Evolutionary conservation across 2,797 vertebrate genomes (phyloP), one percentile per base, ranked within the genome.

Genomic region (Dromococcyx pavoninus): DNA sequence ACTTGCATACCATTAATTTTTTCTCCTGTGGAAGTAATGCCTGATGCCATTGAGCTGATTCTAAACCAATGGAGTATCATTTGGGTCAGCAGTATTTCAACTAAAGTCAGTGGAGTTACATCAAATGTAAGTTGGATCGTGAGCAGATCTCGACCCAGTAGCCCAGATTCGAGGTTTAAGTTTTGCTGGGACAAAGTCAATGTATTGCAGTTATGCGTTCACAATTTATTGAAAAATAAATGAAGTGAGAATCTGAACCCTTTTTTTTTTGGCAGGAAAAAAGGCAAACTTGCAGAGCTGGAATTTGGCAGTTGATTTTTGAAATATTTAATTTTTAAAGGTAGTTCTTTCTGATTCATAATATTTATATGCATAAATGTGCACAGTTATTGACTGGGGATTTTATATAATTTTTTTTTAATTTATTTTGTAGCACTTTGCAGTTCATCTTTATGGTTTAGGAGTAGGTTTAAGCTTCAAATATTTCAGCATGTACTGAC

Each of bases 401-500:
- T 93, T 56, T 91, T 93, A 76, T 18, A 0, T 72, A 35, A 2
- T 16, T 71, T 87, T 94, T 91, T 86, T 62, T 7, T 76, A 87
- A 94, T 77, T 91, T 96, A 96, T 92, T 97, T 93, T 93, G 41
- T 94, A 81, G 79, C 91, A 91, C 96, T 96, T 95, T 97, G 87
- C 95, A 97, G 89, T 96, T 97, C 94, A 97, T 86, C 94, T 97
- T 97, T 97, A 87, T 96, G 1, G 2, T 78, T 30, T n/a, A 89
- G 60, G 24, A 50, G 25, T 86, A 96, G 90, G 35, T 96, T 95
- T 95, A 92, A 95, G 77, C 78, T 86, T 90, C 92, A 94, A 87
- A 73, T 96, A 91, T 81, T 75, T 95, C 80, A 93, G 77, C 74
- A 66, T 94, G 56, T 96, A 97, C 92, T 96, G 92, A 95, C 94